Conservation (phyloP, 2,113 vertebrate genomes). For the Mobula hypostoma region DNA sequence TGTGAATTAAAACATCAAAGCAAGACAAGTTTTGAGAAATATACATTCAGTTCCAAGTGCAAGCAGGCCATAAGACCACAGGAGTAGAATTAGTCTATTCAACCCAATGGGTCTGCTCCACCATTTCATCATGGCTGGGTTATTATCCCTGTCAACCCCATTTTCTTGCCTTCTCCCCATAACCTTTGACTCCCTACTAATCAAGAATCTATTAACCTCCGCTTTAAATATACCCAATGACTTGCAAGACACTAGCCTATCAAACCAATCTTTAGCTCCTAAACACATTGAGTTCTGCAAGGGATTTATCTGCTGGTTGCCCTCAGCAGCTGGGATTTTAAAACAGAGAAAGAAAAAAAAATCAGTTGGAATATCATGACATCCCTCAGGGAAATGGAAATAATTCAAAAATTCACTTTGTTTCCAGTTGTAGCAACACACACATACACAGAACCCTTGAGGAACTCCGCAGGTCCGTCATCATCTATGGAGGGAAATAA, state of each 20-base stretch:
- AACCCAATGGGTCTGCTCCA: too few species aligned
- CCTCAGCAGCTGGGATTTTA: background rate
- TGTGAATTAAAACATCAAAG: background rate
- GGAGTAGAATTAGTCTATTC: too few species aligned
- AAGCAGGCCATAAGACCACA: background rate
- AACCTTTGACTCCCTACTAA: too few species aligned
- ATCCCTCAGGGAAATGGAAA: constrained; percentile 13
- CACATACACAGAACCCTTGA: too few species aligned
- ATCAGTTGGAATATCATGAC: background rate
- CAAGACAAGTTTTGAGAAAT: background rate
- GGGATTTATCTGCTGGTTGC: background rate
- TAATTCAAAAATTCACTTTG: background rate
- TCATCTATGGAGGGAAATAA: too few species aligned
- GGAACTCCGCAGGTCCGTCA: too few species aligned
- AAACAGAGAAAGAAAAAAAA: background rate
- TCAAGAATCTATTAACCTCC: too few species aligned
- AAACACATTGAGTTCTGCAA: background rate
- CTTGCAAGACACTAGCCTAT: background rate
- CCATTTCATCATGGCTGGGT: too few species aligned
- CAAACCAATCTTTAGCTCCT: background rate
- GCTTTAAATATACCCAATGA: too few species aligned
- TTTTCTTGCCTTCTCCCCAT: too few species aligned
- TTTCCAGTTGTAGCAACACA: background rate
- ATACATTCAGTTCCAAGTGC: background rate
- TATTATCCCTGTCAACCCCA: too few species aligned